These are phyloP conservation scores for Villa cingulata DNA, from an alignment of 2,888 invertebrate species.

Conservation along the genomic window DNA sequence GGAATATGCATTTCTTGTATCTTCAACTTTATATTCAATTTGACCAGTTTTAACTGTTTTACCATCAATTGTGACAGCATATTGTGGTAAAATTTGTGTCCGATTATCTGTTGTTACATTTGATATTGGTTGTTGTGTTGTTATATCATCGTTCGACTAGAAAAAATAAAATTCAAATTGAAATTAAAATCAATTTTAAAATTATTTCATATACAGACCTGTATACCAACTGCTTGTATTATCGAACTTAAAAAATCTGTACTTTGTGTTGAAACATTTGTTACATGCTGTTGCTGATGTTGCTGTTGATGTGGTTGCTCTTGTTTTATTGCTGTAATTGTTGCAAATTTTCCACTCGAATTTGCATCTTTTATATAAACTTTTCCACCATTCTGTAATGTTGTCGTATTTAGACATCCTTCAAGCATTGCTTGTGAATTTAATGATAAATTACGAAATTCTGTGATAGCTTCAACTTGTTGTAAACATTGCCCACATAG, in stretches of 20 bases:
- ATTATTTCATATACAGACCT: constrained; percentile 18
- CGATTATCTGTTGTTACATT: constrained; percentile 3
- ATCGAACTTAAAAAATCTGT: constrained; percentile 31
- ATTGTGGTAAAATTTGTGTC: constrained; percentile 27
- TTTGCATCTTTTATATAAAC: constrained; percentile 45
- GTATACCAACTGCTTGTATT: constrained; percentile 34
- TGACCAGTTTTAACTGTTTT: constrained; percentile 22
- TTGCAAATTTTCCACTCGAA: constrained; percentile 10
- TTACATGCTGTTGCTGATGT: not conserved
- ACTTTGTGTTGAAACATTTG: constrained; percentile 10
- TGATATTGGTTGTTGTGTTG: constrained; percentile 14
- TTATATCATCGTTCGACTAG: constrained; percentile 15
- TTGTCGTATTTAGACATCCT: constrained; percentile 50
- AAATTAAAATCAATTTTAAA: too few species aligned
- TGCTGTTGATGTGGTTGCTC: not conserved
- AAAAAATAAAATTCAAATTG: constrained; percentile 5
- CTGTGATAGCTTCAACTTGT: constrained; percentile 46
- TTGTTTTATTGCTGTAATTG: constrained; percentile 15
- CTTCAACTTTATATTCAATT: constrained; percentile 24
- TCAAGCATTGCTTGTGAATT: constrained; percentile 53
- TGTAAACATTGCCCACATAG: constrained; percentile 50
- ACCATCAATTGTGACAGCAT: constrained; percentile 33
- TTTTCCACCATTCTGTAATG: constrained; percentile 48
- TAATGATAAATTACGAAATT: constrained; percentile 49
- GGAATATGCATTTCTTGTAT: constrained; percentile 17